Evolutionary conservation across 2,113 vertebrate species (phyloP).

Genomic region (Tychaedon coryphoeus): DNA sequence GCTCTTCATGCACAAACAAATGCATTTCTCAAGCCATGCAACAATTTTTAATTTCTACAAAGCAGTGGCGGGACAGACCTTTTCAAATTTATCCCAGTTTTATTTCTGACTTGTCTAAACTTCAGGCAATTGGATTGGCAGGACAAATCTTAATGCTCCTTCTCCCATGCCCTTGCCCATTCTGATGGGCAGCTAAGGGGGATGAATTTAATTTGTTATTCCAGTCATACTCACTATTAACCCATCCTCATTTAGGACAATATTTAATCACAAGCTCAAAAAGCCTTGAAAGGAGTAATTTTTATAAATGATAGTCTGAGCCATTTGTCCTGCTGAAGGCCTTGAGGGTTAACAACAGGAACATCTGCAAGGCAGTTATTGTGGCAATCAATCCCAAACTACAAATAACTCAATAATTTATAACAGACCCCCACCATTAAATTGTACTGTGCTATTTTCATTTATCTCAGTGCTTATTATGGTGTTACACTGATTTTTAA

Average conservation of each 20-base stretch:
- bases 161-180: not conserved
- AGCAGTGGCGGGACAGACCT: not conserved
- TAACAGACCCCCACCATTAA: not conserved
- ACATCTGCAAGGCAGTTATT: not conserved
- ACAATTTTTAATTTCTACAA: not conserved
- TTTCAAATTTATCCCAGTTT: not conserved
- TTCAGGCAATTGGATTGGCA: not conserved
- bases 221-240: not conserved
- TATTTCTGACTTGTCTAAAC: not conserved
- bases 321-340: not conserved
- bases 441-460: not conserved
- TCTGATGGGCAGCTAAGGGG: not conserved
- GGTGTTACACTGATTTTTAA: not conserved
- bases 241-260: constrained; percentile 18
- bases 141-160: not conserved
- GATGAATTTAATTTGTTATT: not conserved
- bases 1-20: not conserved
- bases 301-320: not conserved
- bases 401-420: constrained; percentile 6
- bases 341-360: constrained; percentile 12
- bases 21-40: not conserved
- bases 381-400: not conserved
- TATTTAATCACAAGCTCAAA: constrained; percentile 36
- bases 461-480: not conserved
- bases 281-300: not conserved